Evolutionary conservation across 2,797 vertebrate species (phyloP), one percentile per base, ranked within the genome.

Genomic region (Mionectes olivaceus): DNA sequence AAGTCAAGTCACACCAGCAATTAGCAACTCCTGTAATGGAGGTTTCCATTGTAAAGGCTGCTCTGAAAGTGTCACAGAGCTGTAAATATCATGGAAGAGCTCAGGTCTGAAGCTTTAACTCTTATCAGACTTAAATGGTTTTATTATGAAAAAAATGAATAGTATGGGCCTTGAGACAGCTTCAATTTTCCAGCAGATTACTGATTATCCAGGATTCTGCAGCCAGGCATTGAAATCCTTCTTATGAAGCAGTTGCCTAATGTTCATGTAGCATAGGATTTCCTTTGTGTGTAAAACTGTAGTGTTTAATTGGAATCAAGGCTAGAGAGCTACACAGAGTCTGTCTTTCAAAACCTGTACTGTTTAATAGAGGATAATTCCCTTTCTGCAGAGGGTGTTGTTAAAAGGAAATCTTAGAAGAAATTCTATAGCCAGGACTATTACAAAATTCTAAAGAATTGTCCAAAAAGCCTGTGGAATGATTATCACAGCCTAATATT

Each of bases 191-290:
- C 56, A 47, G n/a, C 15, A 30, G 50, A 59, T 77, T 80, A 16
- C 44, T 93, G 78, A 64, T 90, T 93, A 57, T 61, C 83, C 60
- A 55, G 81, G 73, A 84, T 90, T 83, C 55, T 65, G 60, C 49
- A 83, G 56, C 30, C 80, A 91, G 75, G 53, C 60, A 57, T 6
- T 74, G 75, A 85, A 90, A 90, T 87, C 64, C 78, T 83, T 52
- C 53, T 80, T 43, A 43, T 13, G 37, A 77, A 83, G 50, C 63
- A 79, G 52, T 44, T 69, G 27, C 23, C 56, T 83, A 39, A 73
- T 77, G 33, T 83, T 89, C 56, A 23, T 47, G 44, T 60, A 83
- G 75, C 57, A 35, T 15, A 70, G 60, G 67, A 89, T 82, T 95
- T 83, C 68, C 64, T 87, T 83, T 74, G 70, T 82, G 35, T 77